Conservation (phyloP, 2,797 vertebrate genomes). For the Heteromormyrus szaboi region DNA sequence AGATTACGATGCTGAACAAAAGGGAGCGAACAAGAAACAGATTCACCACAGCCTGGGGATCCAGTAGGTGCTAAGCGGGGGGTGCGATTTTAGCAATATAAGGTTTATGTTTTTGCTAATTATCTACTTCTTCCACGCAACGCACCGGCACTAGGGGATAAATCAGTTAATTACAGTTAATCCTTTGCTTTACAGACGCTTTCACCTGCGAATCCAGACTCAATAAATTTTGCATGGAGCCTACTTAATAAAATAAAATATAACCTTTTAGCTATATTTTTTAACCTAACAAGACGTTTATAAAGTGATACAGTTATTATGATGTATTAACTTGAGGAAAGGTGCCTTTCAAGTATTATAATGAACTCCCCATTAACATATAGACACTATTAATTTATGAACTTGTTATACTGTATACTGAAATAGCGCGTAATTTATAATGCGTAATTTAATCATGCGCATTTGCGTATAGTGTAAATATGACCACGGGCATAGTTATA, state of each 20-base stretch:
- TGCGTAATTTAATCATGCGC: not conserved
- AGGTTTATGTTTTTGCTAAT: not conserved
- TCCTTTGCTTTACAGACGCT: not conserved
- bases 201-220: not conserved
- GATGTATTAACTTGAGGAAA: not conserved
- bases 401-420: not conserved
- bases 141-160: not conserved
- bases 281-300: not conserved
- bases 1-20: slow-evolving; percentile 12
- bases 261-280: not conserved
- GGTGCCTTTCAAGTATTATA: not conserved
- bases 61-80: not conserved
- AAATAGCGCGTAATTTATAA: not conserved
- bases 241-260: not conserved
- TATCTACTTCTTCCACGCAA: not conserved
- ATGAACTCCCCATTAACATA: not conserved
- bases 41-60: not conserved
- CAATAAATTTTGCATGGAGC: not conserved
- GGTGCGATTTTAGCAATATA: not conserved
- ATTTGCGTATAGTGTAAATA: not conserved
- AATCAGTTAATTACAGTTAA: not conserved
- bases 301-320: not conserved
- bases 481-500: not conserved
- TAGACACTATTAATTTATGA: not conserved
- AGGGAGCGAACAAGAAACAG: not conserved